Base-by-base conservation (phyloP, 2,888 invertebrate genomes). In the Opisthograptis luteolata region DNA sequence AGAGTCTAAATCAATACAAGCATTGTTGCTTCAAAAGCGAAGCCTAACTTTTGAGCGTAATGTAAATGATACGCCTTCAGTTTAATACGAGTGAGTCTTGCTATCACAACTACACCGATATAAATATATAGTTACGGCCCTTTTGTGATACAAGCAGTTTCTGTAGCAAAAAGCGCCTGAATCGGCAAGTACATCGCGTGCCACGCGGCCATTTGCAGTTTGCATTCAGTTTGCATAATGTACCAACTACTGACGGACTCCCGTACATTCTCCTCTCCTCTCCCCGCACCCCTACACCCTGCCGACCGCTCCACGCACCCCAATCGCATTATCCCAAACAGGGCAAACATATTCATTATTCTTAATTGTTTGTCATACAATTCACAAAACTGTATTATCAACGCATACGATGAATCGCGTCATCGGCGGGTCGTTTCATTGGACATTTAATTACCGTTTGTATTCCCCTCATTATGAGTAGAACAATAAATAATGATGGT, bases 281-380 rank as follows among this genome's bases (percentile, higher is more conserved):
- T 17, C 37, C 46, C 40, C 41, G 2, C 37, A 9, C n/a, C 13
- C 24, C 25, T 10, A 12, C 17, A 2, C 24, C 19, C 25, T 35
- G 41, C 44, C 32, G 25, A 46, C 25, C 47, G 20, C 51, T 42
- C 58, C 28, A 31, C 35, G 45, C 55, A 48, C 62, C 55, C 66
- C 74, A 73, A 79, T 78, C 68, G 60, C 67, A 76, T 73, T 73
- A 74, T 60, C 62, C 46, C 62, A 62, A 70, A 71, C 62, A 68
- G 55, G 57, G 62, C 61, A 73, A 74, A 73, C 71, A 71, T 69
- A 76, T 73, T 75, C 73, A 79, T 80, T 76, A 78, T 69, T 65
- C 67, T 70, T 78, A 75, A 78, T 79, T 77, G 73, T 75, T 70
- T 73, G 69, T 66, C 65, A 65, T 71, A 62, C 67, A 68, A 66